These are phyloP conservation scores for Listronotus bonariensis DNA, from an alignment of 1,140 invertebrate genomes.

Conservation along the genomic window DNA sequence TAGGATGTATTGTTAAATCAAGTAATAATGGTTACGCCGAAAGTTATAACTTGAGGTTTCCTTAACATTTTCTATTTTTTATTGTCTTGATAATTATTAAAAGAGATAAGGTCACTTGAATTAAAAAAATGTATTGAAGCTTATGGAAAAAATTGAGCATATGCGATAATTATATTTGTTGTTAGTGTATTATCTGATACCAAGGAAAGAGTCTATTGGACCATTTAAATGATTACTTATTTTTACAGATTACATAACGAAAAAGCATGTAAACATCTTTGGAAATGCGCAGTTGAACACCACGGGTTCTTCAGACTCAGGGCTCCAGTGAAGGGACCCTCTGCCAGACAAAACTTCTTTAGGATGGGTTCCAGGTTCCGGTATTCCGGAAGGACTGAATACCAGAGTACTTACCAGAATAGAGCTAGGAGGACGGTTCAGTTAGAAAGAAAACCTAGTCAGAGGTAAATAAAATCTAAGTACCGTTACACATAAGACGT, in stretches of 20 bases:
- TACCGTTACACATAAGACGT: too few species aligned
- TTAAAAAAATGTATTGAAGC: too few species aligned
- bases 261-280: conserved; percentile 98
- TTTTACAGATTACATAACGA: conserved; percentile 80
- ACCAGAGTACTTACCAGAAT: conserved; percentile 90
- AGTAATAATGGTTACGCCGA: too few species aligned
- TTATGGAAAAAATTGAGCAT: too few species aligned
- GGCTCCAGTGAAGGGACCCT: conserved; percentile 87
- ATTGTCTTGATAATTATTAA: too few species aligned
- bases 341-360: conserved; percentile 92
- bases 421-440: conserved; percentile 87
- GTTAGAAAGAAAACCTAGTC: conserved; percentile 94
- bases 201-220: too few species aligned
- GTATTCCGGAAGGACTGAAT: conserved; percentile 94
- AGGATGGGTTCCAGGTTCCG: conserved; percentile 95
- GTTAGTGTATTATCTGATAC: too few species aligned
- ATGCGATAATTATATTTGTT: too few species aligned
- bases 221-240: conserved; percentile 8
- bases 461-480: conserved; percentile 69
- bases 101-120: too few species aligned
- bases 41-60: too few species aligned
- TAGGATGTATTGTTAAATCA: too few species aligned
- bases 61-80: too few species aligned
- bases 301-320: conserved; percentile 97
- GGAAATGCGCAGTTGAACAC: conserved; percentile 99